Percentiles rank a stretch among this genome's conserved stretches.
phyloP scores from a whole-genome alignment of 2,888 invertebrate genomes.

The Craniophora ligustri region DNA sequence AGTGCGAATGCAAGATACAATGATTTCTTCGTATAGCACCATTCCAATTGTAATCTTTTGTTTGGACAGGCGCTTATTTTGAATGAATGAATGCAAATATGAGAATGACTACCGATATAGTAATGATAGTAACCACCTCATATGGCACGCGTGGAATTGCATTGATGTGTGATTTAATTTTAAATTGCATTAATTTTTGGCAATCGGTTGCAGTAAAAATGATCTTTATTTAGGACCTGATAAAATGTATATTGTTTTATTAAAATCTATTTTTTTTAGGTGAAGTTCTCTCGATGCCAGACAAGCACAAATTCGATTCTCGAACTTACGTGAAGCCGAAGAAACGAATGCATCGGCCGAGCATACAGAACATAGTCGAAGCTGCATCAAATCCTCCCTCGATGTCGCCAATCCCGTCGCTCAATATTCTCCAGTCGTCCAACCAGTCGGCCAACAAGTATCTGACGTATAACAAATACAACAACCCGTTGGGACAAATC shows the following conservation, averaged over 20 bases:
- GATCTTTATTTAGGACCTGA: too few relatives aligned
- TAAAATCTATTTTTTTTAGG: constrained; percentile 59
- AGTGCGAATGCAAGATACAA: constrained; percentile 12
- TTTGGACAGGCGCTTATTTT: constrained; percentile 9
- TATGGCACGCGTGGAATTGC: too few relatives aligned
- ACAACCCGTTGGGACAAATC: constrained; percentile 72
- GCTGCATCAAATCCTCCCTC: constrained; percentile 70
- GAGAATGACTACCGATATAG: not conserved
- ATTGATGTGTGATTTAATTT: too few relatives aligned
- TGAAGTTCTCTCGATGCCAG: constrained; percentile 72
- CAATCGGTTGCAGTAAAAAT: too few relatives aligned
- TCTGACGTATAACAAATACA: constrained; percentile 83
- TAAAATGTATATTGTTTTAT: not conserved
- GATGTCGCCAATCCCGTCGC: constrained; percentile 64
- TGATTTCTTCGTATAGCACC: constrained; percentile 6
- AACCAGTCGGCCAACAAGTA: constrained; percentile 72
- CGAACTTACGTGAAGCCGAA: constrained; percentile 92
- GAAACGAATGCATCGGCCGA: constrained; percentile 88
- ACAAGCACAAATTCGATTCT: constrained; percentile 90
- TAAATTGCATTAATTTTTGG: too few relatives aligned
- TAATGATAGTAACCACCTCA: constrained; percentile 1
- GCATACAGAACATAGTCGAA: constrained; percentile 88
- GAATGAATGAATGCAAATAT: constrained; percentile 20
- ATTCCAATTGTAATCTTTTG: constrained; percentile 18
- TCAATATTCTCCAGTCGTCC: constrained; percentile 49